Percentiles rank a stretch among this genome's conserved stretches.
These are phyloP conservation scores for Temnopleurus reevesii DNA, from an alignment of 53 echinoderm and acorn worm genomes.

Conservation along the genomic window DNA sequence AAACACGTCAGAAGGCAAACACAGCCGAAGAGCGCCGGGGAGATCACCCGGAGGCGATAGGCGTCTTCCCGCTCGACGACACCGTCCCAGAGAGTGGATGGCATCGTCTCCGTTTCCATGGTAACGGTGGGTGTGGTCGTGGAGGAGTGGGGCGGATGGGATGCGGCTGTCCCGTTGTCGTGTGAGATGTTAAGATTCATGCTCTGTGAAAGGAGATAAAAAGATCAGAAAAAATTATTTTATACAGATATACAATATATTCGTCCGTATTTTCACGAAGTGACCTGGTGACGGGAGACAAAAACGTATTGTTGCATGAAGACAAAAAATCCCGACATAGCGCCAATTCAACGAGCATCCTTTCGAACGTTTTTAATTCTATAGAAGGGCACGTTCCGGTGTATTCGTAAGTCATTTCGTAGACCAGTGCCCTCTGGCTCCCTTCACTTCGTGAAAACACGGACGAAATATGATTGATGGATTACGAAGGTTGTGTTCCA, in stretches of 20 bases:
- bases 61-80: neutral
- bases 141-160: neutral
- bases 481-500: no score
- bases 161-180: neutral
- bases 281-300: neutral
- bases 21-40: conserved; percentile 64
- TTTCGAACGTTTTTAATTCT: no score
- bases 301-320: neutral
- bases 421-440: no score
- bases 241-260: neutral
- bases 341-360: no score
- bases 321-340: no score
- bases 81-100: neutral
- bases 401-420: no score
- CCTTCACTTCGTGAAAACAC: no score
- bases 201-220: neutral
- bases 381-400: no score
- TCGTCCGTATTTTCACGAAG: neutral
- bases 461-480: no score
- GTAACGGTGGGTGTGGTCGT: neutral
- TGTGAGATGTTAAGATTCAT: neutral
- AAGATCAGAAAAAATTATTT: neutral
- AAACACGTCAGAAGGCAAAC: conserved; percentile 55
- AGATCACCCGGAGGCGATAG: conserved; percentile 31
- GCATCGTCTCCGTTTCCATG: neutral